phyloP scores from a whole-genome alignment of 2,888 invertebrate genomes.

The Apamea sordens region DNA sequence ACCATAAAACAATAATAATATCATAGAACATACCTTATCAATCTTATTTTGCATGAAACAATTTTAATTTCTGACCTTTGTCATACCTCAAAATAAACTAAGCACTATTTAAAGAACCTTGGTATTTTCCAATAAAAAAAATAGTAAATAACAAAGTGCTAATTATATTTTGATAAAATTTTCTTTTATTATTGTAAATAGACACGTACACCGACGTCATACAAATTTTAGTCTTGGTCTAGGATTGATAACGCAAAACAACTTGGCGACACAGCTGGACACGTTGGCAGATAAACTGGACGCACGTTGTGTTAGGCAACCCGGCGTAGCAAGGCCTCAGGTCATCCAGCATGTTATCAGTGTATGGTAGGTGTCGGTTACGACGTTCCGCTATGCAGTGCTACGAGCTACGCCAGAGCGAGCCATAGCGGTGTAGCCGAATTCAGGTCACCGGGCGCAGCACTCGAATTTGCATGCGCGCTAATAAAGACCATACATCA shows the following conservation, averaged over 20 bases:
- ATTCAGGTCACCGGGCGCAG: conserved; percentile 75
- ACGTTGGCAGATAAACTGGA: conserved; percentile 44
- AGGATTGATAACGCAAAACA: conserved; percentile 31
- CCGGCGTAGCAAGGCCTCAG: conserved; percentile 27
- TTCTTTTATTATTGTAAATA: conserved; percentile 28
- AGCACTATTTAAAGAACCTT: not conserved
- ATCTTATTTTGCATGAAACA: not conserved
- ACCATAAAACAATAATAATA: not conserved
- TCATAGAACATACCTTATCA: not conserved
- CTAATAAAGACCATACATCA: conserved; percentile 53
- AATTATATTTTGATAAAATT: conserved; percentile 28
- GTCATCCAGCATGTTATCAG: conserved; percentile 46
- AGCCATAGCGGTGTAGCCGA: conserved; percentile 61
- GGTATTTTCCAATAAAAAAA: not conserved
- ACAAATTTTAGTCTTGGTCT: conserved; percentile 29
- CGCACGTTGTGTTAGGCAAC: conserved; percentile 44
- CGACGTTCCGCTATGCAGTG: conserved; percentile 68
- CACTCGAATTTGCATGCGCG: conserved; percentile 76
- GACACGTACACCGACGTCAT: conserved; percentile 36
- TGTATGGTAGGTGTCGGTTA: conserved; percentile 45
- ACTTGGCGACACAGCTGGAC: conserved; percentile 24
- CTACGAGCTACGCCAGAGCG: conserved; percentile 65
- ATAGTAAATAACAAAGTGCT: conserved; percentile 18
- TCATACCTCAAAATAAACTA: not conserved
- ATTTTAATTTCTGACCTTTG: not conserved